phyloP scores from a whole-genome alignment of 1,140 invertebrate genomes.

The Platyscapa corneri region DNA sequence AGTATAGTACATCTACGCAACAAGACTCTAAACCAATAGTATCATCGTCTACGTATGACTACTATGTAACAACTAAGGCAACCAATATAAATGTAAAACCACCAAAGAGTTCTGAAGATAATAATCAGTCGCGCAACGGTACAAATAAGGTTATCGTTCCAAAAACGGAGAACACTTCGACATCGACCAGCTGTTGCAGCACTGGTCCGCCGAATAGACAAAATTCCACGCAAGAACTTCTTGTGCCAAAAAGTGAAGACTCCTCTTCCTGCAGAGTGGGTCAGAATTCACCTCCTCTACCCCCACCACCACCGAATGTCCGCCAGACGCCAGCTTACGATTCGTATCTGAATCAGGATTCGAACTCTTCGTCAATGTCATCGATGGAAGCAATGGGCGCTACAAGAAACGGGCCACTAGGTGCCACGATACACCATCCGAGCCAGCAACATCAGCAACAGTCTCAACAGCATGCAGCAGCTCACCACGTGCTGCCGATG shows the following conservation, averaged over 20 bases:
- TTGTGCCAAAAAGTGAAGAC: slow-evolving; percentile 80
- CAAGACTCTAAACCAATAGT: slow-evolving; percentile 70
- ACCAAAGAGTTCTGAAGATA: slow-evolving; percentile 76
- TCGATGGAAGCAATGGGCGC: slow-evolving; percentile 82
- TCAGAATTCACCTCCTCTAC: slow-evolving; percentile 70
- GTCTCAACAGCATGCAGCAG: slow-evolving; percentile 56
- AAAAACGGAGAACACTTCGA: slow-evolving; percentile 73
- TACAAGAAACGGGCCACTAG: slow-evolving; percentile 60
- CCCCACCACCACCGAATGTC: slow-evolving; percentile 61
- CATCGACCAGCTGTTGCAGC: slow-evolving; percentile 73
- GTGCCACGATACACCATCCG: slow-evolving; percentile 69
- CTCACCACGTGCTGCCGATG: slow-evolving; percentile 70
- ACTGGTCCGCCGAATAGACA: slow-evolving; percentile 70
- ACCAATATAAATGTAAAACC: slow-evolving; percentile 73
- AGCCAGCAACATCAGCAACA: slow-evolving; percentile 65
- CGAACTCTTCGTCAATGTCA: slow-evolving; percentile 83
- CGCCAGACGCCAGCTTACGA: slow-evolving; percentile 76
- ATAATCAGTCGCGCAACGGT: slow-evolving; percentile 47
- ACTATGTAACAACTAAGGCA: slow-evolving; percentile 68
- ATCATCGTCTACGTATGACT: slow-evolving; percentile 70
- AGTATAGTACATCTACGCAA: slow-evolving; percentile 61
- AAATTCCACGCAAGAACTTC: slow-evolving; percentile 68
- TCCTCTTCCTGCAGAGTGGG: slow-evolving; percentile 66
- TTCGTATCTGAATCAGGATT: slow-evolving; percentile 80
- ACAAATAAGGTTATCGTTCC: slow-evolving; percentile 65